These are phyloP conservation scores for Muscicapa striata DNA, from an alignment of 2,797 vertebrate genomes.

Conservation along the genomic window DNA sequence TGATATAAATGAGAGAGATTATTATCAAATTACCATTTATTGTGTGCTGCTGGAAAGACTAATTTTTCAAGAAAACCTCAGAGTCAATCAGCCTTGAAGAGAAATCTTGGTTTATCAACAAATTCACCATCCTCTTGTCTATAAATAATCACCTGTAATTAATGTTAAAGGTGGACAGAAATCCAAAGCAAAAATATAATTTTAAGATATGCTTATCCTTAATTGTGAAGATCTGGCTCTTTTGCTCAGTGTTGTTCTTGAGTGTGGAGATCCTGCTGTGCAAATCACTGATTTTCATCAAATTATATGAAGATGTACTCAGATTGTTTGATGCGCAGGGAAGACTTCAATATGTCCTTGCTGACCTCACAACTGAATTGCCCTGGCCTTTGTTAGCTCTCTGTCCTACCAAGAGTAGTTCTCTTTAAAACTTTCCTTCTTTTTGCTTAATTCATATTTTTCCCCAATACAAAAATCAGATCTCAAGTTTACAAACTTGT, in stretches of 20 bases:
- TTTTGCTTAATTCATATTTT: neutral
- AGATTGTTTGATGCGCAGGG: neutral
- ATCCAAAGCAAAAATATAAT: neutral
- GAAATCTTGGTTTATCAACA: constrained; percentile 10
- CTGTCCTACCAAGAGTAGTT: neutral
- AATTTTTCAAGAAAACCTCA: constrained; percentile 13
- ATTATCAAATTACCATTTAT: constrained; percentile 46
- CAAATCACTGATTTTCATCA: neutral
- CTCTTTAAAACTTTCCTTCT: neutral
- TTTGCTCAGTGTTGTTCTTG: neutral
- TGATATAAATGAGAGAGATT: neutral
- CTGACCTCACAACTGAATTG: neutral
- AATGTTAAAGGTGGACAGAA: neutral
- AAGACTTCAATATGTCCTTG: neutral
- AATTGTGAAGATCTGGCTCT: neutral
- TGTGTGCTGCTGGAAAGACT: neutral
- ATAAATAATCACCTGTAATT: neutral
- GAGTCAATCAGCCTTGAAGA: neutral
- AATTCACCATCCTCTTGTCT: neutral
- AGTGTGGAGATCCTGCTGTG: neutral
- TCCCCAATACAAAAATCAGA: neutral
- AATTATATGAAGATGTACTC: neutral
- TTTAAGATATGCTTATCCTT: neutral
- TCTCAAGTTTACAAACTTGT: neutral
- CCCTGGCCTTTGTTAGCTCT: neutral